Evolutionary conservation across 2,113 vertebrate genomes (phyloP).

Genomic region (Grammomys dolichurus): DNA sequence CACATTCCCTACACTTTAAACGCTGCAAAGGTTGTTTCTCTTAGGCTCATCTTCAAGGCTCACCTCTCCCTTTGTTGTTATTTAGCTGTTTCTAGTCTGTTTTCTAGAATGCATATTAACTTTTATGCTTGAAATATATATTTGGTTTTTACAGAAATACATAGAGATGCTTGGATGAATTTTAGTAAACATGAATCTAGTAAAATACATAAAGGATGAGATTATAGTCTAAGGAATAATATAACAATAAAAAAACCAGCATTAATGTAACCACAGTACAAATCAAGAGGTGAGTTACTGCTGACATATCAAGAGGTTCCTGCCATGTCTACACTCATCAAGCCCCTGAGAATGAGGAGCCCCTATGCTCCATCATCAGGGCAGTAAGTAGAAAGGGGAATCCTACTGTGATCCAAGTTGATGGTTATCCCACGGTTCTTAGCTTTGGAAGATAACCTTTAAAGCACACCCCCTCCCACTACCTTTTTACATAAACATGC

Average conservation of each 20-base stretch:
- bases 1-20: rapidly evolving
- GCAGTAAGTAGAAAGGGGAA: rapidly evolving
- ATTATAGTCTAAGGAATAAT: background rate
- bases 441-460: background rate
- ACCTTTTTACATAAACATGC: background rate
- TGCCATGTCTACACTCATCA: rapidly evolving
- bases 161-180: background rate
- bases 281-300: background rate
- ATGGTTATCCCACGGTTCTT: too few species aligned
- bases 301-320: background rate
- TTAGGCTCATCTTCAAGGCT: background rate
- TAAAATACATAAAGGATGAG: background rate
- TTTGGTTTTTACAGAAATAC: background rate
- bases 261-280: rapidly evolving
- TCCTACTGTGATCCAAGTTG: rapidly evolving
- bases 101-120: background rate
- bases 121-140: background rate
- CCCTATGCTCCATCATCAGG: rapidly evolving
- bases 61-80: background rate
- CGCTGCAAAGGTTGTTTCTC: too few species aligned
- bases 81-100: background rate
- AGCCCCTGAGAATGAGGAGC: too few species aligned
- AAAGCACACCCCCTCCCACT: background rate
- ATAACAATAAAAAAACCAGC: background rate
- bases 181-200: background rate